phyloP scores from a whole-genome alignment of 2,797 vertebrate genomes.

The Pseudocheirus occidentalis region DNA sequence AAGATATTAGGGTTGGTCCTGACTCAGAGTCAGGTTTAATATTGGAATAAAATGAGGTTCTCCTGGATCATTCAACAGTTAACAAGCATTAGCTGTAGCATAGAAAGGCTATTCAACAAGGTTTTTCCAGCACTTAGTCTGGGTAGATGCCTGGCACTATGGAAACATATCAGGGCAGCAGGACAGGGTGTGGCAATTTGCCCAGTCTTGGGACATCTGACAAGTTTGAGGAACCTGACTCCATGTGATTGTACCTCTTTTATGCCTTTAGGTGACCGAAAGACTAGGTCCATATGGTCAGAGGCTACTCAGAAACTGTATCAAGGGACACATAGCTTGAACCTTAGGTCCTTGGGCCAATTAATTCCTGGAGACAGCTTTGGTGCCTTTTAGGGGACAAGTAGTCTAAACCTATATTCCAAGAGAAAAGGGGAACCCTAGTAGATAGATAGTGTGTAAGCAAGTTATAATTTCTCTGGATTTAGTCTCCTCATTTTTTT shows the following conservation, averaged over 20 bases:
- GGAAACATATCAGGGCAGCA: not conserved
- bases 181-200: not conserved
- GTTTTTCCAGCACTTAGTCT: not conserved
- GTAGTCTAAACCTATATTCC: not conserved
- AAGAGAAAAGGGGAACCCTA: not conserved
- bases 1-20: too few relatives aligned
- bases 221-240: not conserved
- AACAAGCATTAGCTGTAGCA: not conserved
- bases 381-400: not conserved
- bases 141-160: not conserved
- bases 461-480: too few relatives aligned
- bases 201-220: not conserved
- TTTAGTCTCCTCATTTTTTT: too few relatives aligned
- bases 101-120: not conserved
- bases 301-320: not conserved
- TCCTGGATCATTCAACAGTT: not conserved
- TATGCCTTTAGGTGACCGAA: not conserved
- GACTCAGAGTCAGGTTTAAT: not conserved
- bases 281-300: not conserved
- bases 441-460: not conserved
- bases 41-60: not conserved
- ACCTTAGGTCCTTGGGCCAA: not conserved
- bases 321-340: not conserved
- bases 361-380: not conserved
- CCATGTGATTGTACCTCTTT: not conserved